These are phyloP conservation scores for Ariolimax columbianus DNA, from an alignment of 2,888 invertebrate genomes.

Conservation along the genomic window DNA sequence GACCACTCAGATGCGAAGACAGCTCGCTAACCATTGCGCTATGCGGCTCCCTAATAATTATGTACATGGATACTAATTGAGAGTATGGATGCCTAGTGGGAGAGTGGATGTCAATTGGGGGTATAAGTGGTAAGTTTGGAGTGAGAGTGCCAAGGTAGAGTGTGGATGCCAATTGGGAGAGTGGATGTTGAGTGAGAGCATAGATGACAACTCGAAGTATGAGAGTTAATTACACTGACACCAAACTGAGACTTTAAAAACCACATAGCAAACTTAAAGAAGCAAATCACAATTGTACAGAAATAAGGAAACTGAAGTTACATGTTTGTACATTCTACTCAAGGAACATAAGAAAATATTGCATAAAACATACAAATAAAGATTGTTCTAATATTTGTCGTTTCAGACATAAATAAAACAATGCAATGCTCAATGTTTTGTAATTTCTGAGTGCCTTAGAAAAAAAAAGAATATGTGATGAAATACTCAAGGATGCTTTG, in stretches of 20 bases:
- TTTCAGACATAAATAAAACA: not conserved
- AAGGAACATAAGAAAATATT: not conserved
- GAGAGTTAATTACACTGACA: not conserved
- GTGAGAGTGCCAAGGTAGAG: no score
- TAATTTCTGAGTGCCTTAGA: not conserved
- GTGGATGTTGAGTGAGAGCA: no score
- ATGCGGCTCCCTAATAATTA: no score
- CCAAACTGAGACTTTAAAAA: not conserved
- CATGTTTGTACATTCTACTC: not conserved
- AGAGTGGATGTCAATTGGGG: not conserved
- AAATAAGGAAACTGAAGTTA: not conserved
- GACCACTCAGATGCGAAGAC: no score
- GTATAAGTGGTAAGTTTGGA: no score
- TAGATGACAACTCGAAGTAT: no score
- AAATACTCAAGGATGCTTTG: not conserved
- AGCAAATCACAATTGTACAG: not conserved
- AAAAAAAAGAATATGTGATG: not conserved
- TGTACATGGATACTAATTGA: no score
- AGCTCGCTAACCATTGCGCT: no score
- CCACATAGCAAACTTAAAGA: not conserved
- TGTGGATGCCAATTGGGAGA: no score
- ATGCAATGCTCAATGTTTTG: not conserved
- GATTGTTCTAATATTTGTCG: not conserved
- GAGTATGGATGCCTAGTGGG: not conserved
- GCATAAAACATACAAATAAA: not conserved